phyloP scores from a whole-genome alignment of 2,888 invertebrate species.

The Xylophagus ater region DNA sequence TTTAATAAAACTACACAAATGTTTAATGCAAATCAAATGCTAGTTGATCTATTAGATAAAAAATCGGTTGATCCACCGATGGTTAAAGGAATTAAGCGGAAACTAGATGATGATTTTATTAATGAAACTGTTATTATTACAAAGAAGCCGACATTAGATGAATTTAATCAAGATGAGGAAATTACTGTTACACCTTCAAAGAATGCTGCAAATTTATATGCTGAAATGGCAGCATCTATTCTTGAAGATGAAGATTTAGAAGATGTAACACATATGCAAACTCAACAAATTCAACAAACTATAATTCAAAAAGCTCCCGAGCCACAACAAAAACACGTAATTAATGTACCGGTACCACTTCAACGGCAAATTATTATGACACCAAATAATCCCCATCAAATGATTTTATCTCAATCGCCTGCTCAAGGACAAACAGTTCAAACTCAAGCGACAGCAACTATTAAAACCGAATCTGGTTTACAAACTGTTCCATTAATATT shows the following conservation, averaged over 20 bases:
- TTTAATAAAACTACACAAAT: slow-evolving; percentile 25
- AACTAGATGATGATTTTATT: slow-evolving; percentile 25
- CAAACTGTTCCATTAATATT: slow-evolving; percentile 38
- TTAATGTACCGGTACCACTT: slow-evolving; percentile 25
- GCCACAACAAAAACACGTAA: slow-evolving; percentile 34
- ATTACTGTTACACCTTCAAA: slow-evolving; percentile 46
- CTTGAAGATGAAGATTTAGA: slow-evolving; percentile 64
- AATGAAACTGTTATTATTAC: slow-evolving; percentile 26
- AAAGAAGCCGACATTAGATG: slow-evolving; percentile 39
- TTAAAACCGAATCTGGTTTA: slow-evolving; percentile 36
- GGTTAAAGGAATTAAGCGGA: slow-evolving; percentile 31
- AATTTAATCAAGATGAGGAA: slow-evolving; percentile 41
- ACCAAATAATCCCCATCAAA: slow-evolving; percentile 25
- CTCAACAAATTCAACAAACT: slow-evolving; percentile 9
- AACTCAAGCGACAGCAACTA: slow-evolving; percentile 32
- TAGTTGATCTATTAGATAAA: slow-evolving; percentile 73
- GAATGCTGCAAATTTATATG: slow-evolving; percentile 75
- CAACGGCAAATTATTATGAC: slow-evolving; percentile 35
- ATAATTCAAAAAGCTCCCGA: slow-evolving; percentile 13
- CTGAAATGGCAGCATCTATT: slow-evolving; percentile 73
- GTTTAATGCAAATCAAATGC: slow-evolving; percentile 54
- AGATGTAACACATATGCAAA: slow-evolving; percentile 27
- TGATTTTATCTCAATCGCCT: slow-evolving; percentile 22
- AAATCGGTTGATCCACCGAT: slow-evolving; percentile 46
- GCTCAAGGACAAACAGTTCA: no score